Evolutionary conservation across 2,113 vertebrate species (phyloP).

Genomic region (Oenanthe melanoleuca): DNA sequence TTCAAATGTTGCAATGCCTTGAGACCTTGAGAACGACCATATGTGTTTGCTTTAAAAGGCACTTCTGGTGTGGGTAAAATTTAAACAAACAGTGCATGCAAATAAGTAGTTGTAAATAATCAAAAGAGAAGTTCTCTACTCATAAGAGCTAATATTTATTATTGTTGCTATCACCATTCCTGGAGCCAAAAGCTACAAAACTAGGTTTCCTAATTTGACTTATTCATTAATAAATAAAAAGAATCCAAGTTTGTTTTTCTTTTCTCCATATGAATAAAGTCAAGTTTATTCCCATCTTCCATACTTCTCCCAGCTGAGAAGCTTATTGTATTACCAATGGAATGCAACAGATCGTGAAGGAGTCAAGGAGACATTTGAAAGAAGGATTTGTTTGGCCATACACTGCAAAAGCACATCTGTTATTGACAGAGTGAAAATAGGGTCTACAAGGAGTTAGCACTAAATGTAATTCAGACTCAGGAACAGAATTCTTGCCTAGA

Average conservation of each 20-base stretch:
- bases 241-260: neutral
- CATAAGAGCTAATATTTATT: constrained; percentile 24
- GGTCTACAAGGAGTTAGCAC: neutral
- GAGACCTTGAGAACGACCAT: neutral
- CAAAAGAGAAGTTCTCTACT: neutral
- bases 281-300: neutral
- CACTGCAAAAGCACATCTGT: constrained; percentile 45
- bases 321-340: neutral
- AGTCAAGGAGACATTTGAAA: constrained; percentile 38
- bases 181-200: constrained; percentile 7
- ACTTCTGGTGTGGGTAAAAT: neutral
- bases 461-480: constrained; percentile 26
- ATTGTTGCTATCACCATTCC: neutral
- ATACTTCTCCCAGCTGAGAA: neutral
- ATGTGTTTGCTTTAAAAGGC: neutral
- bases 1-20: neutral
- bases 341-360: constrained; percentile 37
- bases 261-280: neutral
- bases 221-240: neutral
- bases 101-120: constrained; percentile 16
- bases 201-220: neutral
- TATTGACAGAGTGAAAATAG: constrained; percentile 48
- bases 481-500: neutral
- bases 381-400: constrained; percentile 32
- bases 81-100: constrained; percentile 32